These are phyloP conservation scores for Eupithecia subfuscata DNA, from an alignment of 2,888 invertebrate species.

Conservation along the genomic window DNA sequence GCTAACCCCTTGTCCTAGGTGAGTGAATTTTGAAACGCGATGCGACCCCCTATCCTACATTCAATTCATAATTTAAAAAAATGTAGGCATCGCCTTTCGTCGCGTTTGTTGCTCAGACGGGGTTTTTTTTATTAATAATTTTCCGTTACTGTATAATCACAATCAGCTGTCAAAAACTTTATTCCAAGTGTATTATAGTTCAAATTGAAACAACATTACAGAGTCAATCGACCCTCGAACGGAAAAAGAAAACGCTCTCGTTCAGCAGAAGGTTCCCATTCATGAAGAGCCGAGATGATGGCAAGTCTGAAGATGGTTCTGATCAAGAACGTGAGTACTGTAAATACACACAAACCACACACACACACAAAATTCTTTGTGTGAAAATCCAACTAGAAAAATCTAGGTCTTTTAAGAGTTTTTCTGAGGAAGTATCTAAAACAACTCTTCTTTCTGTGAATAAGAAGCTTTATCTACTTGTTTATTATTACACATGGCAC, in stretches of 20 bases:
- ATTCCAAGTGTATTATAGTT: neutral
- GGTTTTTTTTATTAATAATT: neutral
- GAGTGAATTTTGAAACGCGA: neutral
- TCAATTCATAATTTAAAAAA: neutral
- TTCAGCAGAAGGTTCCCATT: constrained; percentile 99
- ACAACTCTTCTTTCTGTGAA: neutral
- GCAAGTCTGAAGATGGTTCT: constrained; percentile 97
- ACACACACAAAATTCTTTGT: neutral
- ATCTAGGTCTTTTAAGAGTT: neutral
- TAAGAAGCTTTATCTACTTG: neutral
- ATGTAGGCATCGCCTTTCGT: neutral
- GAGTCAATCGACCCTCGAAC: constrained; percentile 96
- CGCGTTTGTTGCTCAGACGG: neutral
- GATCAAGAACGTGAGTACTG: constrained; percentile 97
- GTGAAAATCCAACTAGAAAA: neutral
- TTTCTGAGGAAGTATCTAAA: neutral
- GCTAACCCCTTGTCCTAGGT: neutral
- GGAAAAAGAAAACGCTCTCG: constrained; percentile 99
- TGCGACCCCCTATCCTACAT: neutral
- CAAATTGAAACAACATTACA: constrained; percentile 43
- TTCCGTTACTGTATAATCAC: neutral
- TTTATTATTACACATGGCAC: neutral
- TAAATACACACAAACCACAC: neutral
- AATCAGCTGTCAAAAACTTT: neutral
- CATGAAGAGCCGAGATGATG: constrained; percentile 99